Evolutionary conservation across 2,797 vertebrate genomes (phyloP).

Genomic region (Sandelia bainsii): DNA sequence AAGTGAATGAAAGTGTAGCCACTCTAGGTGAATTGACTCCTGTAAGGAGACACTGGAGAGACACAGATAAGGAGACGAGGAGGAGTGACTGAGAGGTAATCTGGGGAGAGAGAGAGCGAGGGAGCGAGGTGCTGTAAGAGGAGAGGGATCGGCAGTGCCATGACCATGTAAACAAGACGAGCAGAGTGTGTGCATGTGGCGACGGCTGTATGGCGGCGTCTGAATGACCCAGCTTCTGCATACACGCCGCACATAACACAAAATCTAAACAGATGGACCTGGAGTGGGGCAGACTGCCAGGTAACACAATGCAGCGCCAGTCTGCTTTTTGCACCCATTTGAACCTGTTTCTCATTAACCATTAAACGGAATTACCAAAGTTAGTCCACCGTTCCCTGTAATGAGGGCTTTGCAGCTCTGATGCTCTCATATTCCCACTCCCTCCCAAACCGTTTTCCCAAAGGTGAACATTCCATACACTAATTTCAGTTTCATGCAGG

Average conservation of each 20-base stretch:
- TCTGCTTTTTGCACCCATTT: constrained; percentile 59
- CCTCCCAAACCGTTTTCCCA: constrained; percentile 47
- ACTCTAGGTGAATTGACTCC: constrained; percentile 51
- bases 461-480: constrained; percentile 76
- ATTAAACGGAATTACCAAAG: constrained; percentile 73
- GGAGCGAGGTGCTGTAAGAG: constrained; percentile 54
- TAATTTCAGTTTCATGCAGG: constrained; percentile 61
- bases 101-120: constrained; percentile 20
- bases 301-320: constrained; percentile 46
- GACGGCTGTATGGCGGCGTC: constrained; percentile 13
- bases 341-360: constrained; percentile 81
- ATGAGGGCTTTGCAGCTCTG: constrained; percentile 69
- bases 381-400: constrained; percentile 54
- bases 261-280: constrained; percentile 28
- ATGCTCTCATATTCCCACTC: constrained; percentile 57
- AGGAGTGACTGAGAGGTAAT: constrained; percentile 68
- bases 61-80: constrained; percentile 65
- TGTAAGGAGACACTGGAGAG: constrained; percentile 67
- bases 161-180: constrained; percentile 69
- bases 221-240: constrained; percentile 3
- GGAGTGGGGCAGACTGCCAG: constrained; percentile 28
- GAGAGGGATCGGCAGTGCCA: constrained; percentile 47
- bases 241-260: background rate
- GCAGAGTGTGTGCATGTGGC: constrained; percentile 28
- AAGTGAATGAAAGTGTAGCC: constrained; percentile 69